Base-by-base conservation (phyloP, 1,140 invertebrate species). In the Brachionus rotundiformis region DNA sequence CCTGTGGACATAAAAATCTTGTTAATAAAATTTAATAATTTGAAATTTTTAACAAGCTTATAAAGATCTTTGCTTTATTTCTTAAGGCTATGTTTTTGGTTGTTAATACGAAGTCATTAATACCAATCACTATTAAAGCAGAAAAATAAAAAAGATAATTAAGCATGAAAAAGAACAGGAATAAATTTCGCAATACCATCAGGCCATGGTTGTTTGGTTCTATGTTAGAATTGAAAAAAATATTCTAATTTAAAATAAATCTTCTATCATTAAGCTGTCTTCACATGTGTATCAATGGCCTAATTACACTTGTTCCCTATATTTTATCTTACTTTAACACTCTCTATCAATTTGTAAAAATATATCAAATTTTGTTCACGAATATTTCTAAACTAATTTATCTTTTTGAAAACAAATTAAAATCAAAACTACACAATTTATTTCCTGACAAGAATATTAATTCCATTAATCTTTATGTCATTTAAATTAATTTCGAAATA, bases 111-210 rank as follows among this genome's bases (percentile, higher is more conserved):
- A 68, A 68, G 33, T 68, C 31, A 68, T 68, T 68, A 68, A 68
- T 68, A 68, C 13, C 63, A 68, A 68, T 68, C 29, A 68, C 36
- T 68, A 68, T 16, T 68, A 68, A 68, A 39, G 29, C 63, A 68
- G 29, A 68, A 68, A 68, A 29, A 63, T 29, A 63, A 63, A 63
- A 29, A 63, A 68, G 63, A 68, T 68, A 68, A 68, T 68, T 68
- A 68, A 68, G 63, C 63, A 68, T 68, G 29, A 68, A 36, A 13
- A 41, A 31, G 36, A 68, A 39, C 16, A 16, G 16, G n/a, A 36
- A 31, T 36, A 68, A 16, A 36, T 33, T 36, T 36, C 36, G 31
- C 29, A 68, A 68, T 68, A 19, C n/a, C n/a, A 68, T 68, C 16
- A 68, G 6, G 23, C 11, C 23, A 68, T 39, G 29, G 13, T 68